A percentile compares a stretch with the other conserved stretches of the same genome.
These are phyloP conservation scores for Astur gentilis DNA, from an alignment of 2,113 vertebrate genomes.

Conservation along the genomic window DNA sequence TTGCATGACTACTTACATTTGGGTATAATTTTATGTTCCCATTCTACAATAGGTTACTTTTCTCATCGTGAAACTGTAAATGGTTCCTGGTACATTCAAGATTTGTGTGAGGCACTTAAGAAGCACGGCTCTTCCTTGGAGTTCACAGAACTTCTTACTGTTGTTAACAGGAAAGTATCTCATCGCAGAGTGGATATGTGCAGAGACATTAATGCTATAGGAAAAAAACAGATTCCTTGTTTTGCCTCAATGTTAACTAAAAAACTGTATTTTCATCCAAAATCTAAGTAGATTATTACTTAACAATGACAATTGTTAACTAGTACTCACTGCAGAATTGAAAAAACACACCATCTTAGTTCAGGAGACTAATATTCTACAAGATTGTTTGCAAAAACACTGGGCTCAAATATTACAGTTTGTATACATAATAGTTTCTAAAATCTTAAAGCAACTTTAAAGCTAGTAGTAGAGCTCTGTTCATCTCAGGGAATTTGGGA, in stretches of 20 bases:
- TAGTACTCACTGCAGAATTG: not conserved
- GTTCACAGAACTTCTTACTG: constrained; percentile 90
- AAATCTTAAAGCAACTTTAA: not conserved
- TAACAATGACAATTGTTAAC: not conserved
- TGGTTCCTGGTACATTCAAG: constrained; percentile 92
- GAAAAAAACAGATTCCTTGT: constrained; percentile 96
- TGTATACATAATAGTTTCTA: not conserved
- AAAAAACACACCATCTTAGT: not conserved
- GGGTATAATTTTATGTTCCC: not conserved
- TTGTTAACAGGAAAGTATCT: constrained; percentile 93
- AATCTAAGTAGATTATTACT: constrained; percentile 44
- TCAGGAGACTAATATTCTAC: not conserved
- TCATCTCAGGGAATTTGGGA: constrained; percentile 49
- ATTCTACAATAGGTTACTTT: constrained; percentile 82
- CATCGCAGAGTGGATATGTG: constrained; percentile 75
- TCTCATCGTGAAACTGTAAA: constrained; percentile 88
- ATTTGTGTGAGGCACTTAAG: constrained; percentile 78
- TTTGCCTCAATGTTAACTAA: constrained; percentile 97
- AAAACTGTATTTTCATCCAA: constrained; percentile 86
- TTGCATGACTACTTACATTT: not conserved
- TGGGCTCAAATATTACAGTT: not conserved
- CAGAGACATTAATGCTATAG: constrained; percentile 70
- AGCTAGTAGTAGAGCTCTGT: not conserved
- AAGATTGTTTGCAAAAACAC: not conserved
- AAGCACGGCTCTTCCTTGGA: constrained; percentile 79